Evolutionary conservation across 2,113 vertebrate genomes (phyloP).

Genomic region (Clinocottus analis): DNA sequence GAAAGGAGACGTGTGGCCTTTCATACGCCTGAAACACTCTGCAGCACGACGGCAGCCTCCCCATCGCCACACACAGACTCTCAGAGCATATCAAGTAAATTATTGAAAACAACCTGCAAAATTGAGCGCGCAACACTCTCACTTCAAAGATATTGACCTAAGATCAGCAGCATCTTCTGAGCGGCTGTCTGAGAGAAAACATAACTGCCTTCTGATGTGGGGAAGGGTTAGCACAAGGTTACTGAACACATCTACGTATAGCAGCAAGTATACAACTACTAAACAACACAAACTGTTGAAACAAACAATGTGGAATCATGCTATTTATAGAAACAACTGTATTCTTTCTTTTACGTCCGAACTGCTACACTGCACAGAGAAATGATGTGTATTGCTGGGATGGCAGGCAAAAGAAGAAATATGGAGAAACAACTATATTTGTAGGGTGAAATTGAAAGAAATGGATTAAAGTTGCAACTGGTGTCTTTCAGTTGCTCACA

Average conservation of each 20-base stretch:
- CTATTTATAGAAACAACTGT: not conserved
- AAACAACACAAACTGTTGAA: not conserved
- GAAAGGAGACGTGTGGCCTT: slow-evolving; percentile 46
- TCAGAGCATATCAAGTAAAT: slow-evolving; percentile 66
- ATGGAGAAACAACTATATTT: not conserved
- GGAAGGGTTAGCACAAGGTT: slow-evolving; percentile 36
- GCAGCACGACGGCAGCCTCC: slow-evolving; percentile 30
- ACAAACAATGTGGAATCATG: not conserved
- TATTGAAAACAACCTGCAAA: slow-evolving; percentile 79
- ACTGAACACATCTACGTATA: slow-evolving; percentile 5
- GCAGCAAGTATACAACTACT: slow-evolving; percentile 7
- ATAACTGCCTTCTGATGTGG: slow-evolving; percentile 24
- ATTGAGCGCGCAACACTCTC: slow-evolving; percentile 60
- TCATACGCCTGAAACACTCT: slow-evolving; percentile 36
- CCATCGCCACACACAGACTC: slow-evolving; percentile 40
- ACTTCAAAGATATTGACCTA: slow-evolving; percentile 72
- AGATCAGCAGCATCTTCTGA: slow-evolving; percentile 53
- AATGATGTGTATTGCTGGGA: not conserved
- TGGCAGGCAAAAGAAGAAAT: not conserved
- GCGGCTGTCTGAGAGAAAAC: slow-evolving; percentile 51
- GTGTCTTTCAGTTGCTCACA: slow-evolving; percentile 11
- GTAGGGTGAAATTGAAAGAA: not conserved
- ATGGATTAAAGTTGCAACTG: not conserved
- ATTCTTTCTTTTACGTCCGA: not conserved
- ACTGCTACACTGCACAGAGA: not conserved